These are phyloP conservation scores for Crocuta crocuta DNA, from an alignment of 2,113 vertebrate species.

Conservation along the genomic window DNA sequence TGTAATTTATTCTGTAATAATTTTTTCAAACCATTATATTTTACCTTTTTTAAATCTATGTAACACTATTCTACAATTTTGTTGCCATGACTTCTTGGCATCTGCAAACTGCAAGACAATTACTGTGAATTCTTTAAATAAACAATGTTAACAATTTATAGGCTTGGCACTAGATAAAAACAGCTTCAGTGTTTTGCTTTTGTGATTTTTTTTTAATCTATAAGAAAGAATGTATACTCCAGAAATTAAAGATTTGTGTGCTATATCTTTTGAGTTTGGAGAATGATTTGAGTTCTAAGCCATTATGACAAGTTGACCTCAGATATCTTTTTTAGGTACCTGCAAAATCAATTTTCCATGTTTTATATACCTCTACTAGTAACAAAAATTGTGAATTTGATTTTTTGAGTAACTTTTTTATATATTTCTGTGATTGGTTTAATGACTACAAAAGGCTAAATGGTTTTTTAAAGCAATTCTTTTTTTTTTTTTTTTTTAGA, in stretches of 20 bases:
- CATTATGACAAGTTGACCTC: slow-evolving; percentile 47
- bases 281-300: slow-evolving; percentile 58
- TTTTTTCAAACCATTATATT: not conserved
- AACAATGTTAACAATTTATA: slow-evolving; percentile 48
- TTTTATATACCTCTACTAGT: slow-evolving; percentile 52
- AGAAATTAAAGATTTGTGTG: slow-evolving; percentile 60
- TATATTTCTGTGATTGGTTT: slow-evolving; percentile 46
- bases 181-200: slow-evolving; percentile 32
- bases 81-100: slow-evolving; percentile 49
- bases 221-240: slow-evolving; percentile 39
- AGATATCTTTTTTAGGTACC: slow-evolving; percentile 68
- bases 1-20: not conserved
- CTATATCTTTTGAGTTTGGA: not conserved
- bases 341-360: slow-evolving; percentile 71
- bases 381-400: slow-evolving; percentile 57
- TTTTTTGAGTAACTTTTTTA: slow-evolving; percentile 59
- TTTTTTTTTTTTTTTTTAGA: slow-evolving; percentile 1
- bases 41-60: not conserved
- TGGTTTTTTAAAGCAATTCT: not conserved
- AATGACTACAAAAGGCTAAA: not conserved
- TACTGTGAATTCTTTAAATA: slow-evolving; percentile 67
- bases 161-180: slow-evolving; percentile 17
- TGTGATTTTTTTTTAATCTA: slow-evolving; percentile 48
- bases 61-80: not conserved
- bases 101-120: slow-evolving; percentile 48